phyloP scores from a whole-genome alignment of 2,797 vertebrate species.

The Anguilla obscura region DNA sequence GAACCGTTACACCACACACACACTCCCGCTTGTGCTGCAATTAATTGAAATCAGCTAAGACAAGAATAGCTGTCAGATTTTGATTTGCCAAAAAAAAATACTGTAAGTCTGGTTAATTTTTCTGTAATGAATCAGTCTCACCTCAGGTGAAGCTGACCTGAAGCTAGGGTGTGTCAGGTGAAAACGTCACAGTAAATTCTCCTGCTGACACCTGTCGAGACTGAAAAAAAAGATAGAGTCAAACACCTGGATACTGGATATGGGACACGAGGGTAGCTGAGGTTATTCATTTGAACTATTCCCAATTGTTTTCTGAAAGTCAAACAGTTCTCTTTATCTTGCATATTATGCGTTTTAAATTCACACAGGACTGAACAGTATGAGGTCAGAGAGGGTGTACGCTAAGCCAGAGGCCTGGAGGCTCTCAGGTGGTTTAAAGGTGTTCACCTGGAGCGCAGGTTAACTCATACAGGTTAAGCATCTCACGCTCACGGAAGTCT shows the following conservation, averaged over 20 bases:
- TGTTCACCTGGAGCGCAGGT: no score
- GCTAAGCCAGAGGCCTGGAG: background rate
- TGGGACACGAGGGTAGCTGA: background rate
- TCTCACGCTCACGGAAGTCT: no score
- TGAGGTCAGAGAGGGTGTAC: background rate
- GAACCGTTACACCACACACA: background rate
- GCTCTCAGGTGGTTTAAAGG: no score
- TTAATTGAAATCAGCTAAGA: background rate
- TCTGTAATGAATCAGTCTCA: background rate
- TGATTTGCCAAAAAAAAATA: background rate
- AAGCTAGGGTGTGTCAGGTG: background rate
- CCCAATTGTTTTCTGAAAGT: no score
- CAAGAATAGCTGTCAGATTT: background rate
- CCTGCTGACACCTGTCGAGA: background rate
- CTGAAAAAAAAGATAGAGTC: background rate
- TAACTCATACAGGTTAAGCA: no score
- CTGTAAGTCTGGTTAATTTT: background rate
- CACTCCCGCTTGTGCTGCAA: background rate
- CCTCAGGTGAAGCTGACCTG: background rate
- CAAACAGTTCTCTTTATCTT: background rate
- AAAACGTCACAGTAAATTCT: background rate
- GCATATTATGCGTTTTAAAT: background rate
- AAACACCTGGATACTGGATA: background rate
- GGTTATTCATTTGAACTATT: background rate
- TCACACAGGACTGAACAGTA: background rate